Percentiles rank a stretch among this genome's conserved stretches.
phyloP scores from a whole-genome alignment of 2,113 vertebrate species.

The Anguilla rostrata region DNA sequence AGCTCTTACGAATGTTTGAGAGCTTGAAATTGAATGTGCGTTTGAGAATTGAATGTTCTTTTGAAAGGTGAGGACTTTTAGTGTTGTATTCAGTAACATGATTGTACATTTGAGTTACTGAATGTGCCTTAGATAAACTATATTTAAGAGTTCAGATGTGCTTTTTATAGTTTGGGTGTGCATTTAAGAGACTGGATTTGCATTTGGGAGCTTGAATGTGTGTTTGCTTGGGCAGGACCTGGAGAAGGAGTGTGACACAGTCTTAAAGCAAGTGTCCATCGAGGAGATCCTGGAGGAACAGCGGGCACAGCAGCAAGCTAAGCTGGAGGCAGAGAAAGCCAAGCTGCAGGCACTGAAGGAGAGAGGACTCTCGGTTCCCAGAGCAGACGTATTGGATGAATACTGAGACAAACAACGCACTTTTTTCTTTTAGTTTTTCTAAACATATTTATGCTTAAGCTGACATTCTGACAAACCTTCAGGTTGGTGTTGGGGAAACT shows the following conservation, averaged over 20 bases:
- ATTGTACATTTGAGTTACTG: not conserved
- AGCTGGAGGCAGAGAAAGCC: slow-evolving; percentile 88
- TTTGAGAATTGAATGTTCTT: too few species aligned
- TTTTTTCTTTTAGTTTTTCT: not conserved
- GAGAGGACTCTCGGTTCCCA: slow-evolving; percentile 86
- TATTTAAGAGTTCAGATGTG: not conserved
- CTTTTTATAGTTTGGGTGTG: too few species aligned
- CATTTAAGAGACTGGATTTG: too few species aligned
- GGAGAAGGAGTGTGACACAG: slow-evolving; percentile 89
- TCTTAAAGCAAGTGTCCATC: slow-evolving; percentile 93
- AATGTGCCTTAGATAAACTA: not conserved
- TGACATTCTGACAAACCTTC: not conserved
- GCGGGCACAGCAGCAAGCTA: slow-evolving; percentile 86
- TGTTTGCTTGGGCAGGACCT: slow-evolving; percentile 73
- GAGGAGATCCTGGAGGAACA: slow-evolving; percentile 97
- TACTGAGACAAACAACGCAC: slow-evolving; percentile 56
- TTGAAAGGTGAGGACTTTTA: too few species aligned
- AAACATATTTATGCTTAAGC: not conserved
- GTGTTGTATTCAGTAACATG: too few species aligned
- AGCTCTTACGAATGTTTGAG: too few species aligned
- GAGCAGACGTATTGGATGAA: slow-evolving; percentile 88
- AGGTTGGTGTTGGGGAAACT: not conserved
- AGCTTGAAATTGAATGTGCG: too few species aligned
- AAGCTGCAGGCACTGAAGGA: slow-evolving; percentile 92
- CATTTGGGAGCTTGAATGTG: not conserved